Percentiles rank a stretch among this genome's conserved stretches.
These are phyloP conservation scores for Poecile montanus DNA, from an alignment of 2,797 vertebrate genomes.

Conservation along the genomic window DNA sequence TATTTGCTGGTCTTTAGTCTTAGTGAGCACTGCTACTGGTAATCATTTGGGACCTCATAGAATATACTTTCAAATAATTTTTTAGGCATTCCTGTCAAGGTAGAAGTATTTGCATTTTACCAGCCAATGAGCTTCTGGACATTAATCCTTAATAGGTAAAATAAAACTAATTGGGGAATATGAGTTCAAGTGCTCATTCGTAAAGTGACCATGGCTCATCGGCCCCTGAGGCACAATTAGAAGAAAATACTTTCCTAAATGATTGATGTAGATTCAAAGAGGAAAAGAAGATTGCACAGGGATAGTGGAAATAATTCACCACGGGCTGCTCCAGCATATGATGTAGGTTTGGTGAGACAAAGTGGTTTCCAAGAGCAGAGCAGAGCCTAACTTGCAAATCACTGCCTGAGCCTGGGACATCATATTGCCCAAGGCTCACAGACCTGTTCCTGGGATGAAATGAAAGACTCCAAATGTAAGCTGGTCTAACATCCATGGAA, in stretches of 20 bases:
- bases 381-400: not conserved
- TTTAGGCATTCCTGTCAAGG: constrained; percentile 37
- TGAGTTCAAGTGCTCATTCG: constrained; percentile 24
- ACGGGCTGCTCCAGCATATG: not conserved
- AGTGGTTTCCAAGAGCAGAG: not conserved
- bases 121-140: constrained; percentile 32
- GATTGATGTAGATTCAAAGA: constrained; percentile 34
- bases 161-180: constrained; percentile 66
- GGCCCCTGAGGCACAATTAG: constrained; percentile 26
- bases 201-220: constrained; percentile 46
- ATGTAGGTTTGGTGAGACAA: not conserved
- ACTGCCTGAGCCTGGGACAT: not conserved
- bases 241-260: constrained; percentile 31
- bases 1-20: constrained; percentile 57
- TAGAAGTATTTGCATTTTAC: constrained; percentile 32
- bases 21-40: not conserved
- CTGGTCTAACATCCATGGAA: not conserved
- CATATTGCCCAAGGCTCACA: fast-evolving
- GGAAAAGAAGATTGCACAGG: not conserved
- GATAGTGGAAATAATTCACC: not conserved
- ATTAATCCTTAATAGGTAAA: constrained; percentile 62
- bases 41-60: constrained; percentile 34
- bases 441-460: not conserved
- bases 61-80: constrained; percentile 44
- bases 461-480: not conserved